Percentiles rank a stretch among this genome's conserved stretches.
These are phyloP conservation scores for Oligia fasciuncula DNA, from an alignment of 2,888 invertebrate species.

Conservation along the genomic window DNA sequence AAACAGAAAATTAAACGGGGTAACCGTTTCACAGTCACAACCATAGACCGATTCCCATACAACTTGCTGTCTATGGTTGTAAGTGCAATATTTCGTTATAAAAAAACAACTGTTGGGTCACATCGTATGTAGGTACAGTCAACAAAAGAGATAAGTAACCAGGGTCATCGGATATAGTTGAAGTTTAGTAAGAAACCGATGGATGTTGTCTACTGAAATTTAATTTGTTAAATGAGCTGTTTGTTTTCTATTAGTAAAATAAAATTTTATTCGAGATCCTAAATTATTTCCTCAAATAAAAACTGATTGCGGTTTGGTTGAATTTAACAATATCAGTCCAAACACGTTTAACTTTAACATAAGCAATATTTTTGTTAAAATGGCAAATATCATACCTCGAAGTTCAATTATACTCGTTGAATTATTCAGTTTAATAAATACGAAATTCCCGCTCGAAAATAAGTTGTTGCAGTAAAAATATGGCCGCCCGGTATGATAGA, in stretches of 20 bases:
- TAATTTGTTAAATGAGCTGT: too few species aligned
- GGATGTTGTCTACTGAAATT: too few species aligned
- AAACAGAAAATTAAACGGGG: not conserved
- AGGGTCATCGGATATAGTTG: too few species aligned
- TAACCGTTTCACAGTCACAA: not conserved
- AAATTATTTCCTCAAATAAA: not conserved
- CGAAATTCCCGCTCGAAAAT: constrained; percentile 15
- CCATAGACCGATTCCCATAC: not conserved
- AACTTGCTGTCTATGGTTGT: too few species aligned
- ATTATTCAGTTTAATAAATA: constrained; percentile 12
- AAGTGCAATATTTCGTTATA: not conserved
- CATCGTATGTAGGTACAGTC: not conserved
- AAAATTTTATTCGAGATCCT: too few species aligned
- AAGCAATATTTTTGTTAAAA: not conserved
- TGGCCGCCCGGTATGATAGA: constrained; percentile 35
- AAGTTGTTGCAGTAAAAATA: constrained; percentile 26
- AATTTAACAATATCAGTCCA: not conserved
- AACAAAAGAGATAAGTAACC: too few species aligned
- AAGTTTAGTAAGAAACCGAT: too few species aligned
- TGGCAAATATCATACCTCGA: not conserved
- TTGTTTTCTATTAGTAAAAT: too few species aligned
- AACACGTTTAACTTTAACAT: not conserved
- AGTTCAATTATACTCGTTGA: not conserved
- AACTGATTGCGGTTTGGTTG: not conserved
- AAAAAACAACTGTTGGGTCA: not conserved